Evolutionary conservation across 1,140 invertebrate species (phyloP), one percentile per base, ranked within the genome.

Genomic region (Condylostylus longicornis): DNA sequence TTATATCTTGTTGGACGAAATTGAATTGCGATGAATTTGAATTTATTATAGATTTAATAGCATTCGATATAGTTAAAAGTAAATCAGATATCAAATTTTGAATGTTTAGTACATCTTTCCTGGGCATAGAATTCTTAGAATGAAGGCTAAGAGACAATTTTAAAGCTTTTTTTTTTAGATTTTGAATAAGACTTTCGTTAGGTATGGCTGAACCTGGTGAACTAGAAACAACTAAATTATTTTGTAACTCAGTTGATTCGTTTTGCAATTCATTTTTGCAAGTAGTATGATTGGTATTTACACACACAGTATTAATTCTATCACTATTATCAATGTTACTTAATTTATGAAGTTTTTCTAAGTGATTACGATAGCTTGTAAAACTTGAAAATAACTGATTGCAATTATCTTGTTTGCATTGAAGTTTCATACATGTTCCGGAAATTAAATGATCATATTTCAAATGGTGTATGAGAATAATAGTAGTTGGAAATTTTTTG

Each of bases 101-200:
- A 19, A 36, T 31, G 8, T 25, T 13, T 12, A 35, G 6, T n/a
- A 35, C 33, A 5, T 29, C n/a, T 21, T 35, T 35, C 21, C 25
- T 28, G n/a, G 39, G 33, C 39, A 41, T 36, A 18, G 9, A 17
- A 14, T 15, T 36, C 36, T 35, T n/a, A 10, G 12, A 7, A 33
- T 41, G 25, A 17, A 41, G 29, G 8, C 27, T 13, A n/a, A 41
- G 29, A 29, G 20, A 41, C 12, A 35, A 30, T 35, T 12, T 5
- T 35, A 35, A 35, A 8, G 38, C 28, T 30, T 35, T 35, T 5
- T 30, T 40, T 40, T 31, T 40, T 18, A 40, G 18, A 34, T 28
- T 15, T 20, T 12, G n/a, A n/a, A n/a, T n/a, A n/a, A n/a, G n/a
- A n/a, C n/a, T n/a, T n/a, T n/a, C n/a, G n/a, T n/a, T n/a, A n/a